Percentiles rank a stretch among this genome's conserved stretches.
Evolutionary conservation across 2,797 vertebrate genomes (phyloP).

Genomic region (Rousettus madagascariensis): DNA sequence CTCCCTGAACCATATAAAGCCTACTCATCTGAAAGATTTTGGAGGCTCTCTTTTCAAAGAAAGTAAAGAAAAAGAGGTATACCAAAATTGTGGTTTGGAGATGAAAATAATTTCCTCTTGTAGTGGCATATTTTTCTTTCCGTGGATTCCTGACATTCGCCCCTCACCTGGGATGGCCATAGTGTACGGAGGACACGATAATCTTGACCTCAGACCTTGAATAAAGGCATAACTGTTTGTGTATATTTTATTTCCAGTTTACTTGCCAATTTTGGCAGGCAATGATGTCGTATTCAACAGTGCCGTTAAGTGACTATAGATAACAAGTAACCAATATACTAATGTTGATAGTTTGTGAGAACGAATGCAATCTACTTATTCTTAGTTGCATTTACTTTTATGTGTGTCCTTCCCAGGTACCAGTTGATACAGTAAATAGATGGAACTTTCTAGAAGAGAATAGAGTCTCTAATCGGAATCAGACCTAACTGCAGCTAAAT

Average conservation of each 20-base stretch:
- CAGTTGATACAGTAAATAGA: not conserved
- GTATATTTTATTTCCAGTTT: not conserved
- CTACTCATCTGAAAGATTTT: not conserved
- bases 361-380: not conserved
- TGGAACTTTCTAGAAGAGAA: not conserved
- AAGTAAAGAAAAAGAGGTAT: not conserved
- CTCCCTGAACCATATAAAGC: not conserved
- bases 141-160: not conserved
- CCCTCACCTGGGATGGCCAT: fast-evolving
- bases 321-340: not conserved
- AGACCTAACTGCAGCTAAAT: not conserved
- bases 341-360: conserved; percentile 4
- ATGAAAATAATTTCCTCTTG: not conserved
- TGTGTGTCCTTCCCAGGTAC: not conserved
- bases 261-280: not conserved
- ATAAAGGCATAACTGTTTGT: not conserved
- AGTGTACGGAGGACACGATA: not conserved
- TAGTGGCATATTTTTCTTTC: not conserved
- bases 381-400: conserved; percentile 15
- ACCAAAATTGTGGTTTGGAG: not conserved
- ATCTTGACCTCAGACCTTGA: not conserved
- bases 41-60: not conserved
- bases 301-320: not conserved
- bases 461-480: not conserved
- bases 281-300: not conserved